Percentiles rank a stretch among this genome's conserved stretches.
Conservation (phyloP, 2,888 invertebrate species). For the Scaptomyza cyrtandrae region DNA sequence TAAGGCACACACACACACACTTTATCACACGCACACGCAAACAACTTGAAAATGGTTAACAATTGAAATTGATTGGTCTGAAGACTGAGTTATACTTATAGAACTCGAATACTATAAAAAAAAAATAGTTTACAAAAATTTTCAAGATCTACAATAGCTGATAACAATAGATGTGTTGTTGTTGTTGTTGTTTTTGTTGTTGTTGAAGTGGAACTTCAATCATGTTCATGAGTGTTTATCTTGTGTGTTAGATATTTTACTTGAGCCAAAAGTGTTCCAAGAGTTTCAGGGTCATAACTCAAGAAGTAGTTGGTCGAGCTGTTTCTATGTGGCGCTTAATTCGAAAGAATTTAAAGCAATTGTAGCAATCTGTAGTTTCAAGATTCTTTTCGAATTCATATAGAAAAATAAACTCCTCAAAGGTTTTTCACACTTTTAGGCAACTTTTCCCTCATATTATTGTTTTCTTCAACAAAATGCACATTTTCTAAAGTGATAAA, state of each 20-base stretch:
- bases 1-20: conserved; percentile 1
- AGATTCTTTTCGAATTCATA: no score
- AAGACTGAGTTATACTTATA: conserved; percentile 13
- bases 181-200: background rate
- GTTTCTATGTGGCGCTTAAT: no score
- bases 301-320: background rate
- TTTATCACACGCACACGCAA: conserved; percentile 11
- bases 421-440: no score
- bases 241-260: background rate
- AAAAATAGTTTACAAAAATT: conserved; percentile 17
- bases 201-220: background rate
- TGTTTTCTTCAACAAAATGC: no score
- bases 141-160: conserved; percentile 32
- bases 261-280: no score
- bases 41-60: conserved; percentile 8
- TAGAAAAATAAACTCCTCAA: no score
- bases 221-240: background rate
- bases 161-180: conserved; percentile 12
- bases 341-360: no score
- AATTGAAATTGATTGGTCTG: conserved; percentile 38
- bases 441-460: no score
- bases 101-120: background rate
- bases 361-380: no score
- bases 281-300: background rate
- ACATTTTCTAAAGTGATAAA: no score